Conservation (phyloP, 2,113 vertebrate species). For the Halichoeres trimaculatus region DNA sequence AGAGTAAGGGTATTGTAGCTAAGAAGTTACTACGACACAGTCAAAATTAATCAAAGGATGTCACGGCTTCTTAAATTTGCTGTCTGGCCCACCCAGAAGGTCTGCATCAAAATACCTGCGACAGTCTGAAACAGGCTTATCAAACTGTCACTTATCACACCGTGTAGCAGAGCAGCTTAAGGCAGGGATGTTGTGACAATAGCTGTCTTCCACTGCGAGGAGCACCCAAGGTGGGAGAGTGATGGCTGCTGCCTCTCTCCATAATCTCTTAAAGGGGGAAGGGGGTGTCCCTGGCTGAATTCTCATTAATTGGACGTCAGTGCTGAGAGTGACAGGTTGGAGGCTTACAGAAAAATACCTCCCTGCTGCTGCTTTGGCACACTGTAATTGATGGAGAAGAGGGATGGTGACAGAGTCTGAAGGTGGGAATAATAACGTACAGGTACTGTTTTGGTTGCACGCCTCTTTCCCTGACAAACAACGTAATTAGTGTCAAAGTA, state of each 20-base stretch:
- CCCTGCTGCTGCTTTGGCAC: conserved; percentile 44
- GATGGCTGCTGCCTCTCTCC: conserved; percentile 49
- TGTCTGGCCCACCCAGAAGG: background rate
- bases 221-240: conserved; percentile 57
- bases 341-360: conserved; percentile 48
- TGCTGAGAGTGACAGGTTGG: conserved; percentile 56
- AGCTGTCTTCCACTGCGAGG: conserved; percentile 55
- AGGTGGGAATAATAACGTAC: conserved; percentile 5
- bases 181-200: conserved; percentile 63
- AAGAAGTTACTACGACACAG: background rate
- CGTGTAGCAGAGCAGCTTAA: conserved; percentile 46
- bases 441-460: background rate
- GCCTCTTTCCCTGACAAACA: background rate
- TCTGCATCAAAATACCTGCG: conserved; percentile 24
- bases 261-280: conserved; percentile 51
- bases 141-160: background rate
- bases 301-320: conserved; percentile 66
- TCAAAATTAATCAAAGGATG: conserved; percentile 29
- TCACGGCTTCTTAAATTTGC: background rate
- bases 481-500: background rate
- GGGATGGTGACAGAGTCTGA: conserved; percentile 13
- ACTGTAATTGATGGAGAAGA: conserved; percentile 37
- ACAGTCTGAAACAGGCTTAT: background rate
- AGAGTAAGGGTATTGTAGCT: background rate
- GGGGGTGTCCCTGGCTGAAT: conserved; percentile 45